Percentiles rank a stretch among this genome's conserved stretches.
These are phyloP conservation scores for Grapholita molesta DNA, from an alignment of 1,140 invertebrate genomes.

Conservation along the genomic window DNA sequence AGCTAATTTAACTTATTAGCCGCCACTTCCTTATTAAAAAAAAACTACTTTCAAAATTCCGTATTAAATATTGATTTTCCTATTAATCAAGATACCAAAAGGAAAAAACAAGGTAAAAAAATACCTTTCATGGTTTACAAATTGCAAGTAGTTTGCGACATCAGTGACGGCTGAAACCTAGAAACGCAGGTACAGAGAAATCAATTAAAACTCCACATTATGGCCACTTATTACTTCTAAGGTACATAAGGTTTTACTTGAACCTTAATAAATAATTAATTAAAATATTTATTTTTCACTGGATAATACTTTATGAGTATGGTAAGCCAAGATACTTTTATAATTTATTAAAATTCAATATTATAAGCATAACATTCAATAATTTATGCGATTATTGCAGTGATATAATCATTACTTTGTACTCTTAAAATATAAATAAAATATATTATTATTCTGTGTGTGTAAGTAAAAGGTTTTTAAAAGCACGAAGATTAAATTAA, in stretches of 20 bases:
- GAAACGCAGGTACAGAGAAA: neutral
- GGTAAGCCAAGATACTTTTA: neutral
- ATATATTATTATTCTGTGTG: neutral
- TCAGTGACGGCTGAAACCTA: neutral
- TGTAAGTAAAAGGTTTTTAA: neutral
- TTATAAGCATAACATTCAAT: neutral
- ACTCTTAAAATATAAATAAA: neutral
- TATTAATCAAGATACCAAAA: neutral
- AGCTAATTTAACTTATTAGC: neutral
- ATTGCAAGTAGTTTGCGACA: neutral
- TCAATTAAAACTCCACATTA: slow-evolving; percentile 5
- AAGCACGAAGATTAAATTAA: neutral
- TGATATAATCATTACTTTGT: neutral
- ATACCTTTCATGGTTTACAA: neutral
- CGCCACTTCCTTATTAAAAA: neutral
- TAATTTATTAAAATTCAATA: neutral
- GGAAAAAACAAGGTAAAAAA: neutral
- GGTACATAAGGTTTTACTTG: slow-evolving; percentile 13
- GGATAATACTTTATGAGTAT: neutral
- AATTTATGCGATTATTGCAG: neutral
- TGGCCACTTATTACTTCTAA: slow-evolving; percentile 18
- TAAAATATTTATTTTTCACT: neutral
- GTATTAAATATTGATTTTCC: too few relatives aligned
- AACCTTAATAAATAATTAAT: neutral
- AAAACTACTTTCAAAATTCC: too few relatives aligned